A percentile compares a stretch with the other conserved stretches of the same genome.
phyloP scores from a whole-genome alignment of 2,797 vertebrate species.

The Siniperca obscura region DNA sequence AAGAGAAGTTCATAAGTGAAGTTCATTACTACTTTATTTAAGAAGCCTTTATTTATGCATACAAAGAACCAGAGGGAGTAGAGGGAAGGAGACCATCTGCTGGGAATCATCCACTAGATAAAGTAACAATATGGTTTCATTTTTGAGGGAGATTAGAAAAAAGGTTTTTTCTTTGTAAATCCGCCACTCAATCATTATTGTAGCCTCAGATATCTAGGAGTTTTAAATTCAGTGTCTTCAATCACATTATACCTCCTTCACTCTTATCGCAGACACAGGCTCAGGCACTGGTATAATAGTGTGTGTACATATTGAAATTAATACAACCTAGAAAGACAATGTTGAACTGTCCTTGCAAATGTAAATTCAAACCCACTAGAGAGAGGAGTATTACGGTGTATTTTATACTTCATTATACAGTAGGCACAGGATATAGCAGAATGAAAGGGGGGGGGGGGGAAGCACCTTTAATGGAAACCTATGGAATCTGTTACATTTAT shows the following conservation, averaged over 20 bases:
- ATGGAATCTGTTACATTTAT: background rate
- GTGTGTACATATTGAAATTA: constrained; percentile 39
- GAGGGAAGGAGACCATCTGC: background rate
- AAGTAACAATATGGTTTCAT: constrained; percentile 17
- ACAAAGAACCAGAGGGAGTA: constrained; percentile 2
- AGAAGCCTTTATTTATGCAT: constrained; percentile 8
- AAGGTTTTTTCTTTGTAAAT: constrained; percentile 21
- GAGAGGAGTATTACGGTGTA: background rate
- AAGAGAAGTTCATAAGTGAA: background rate
- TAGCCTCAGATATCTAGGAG: constrained; percentile 25
- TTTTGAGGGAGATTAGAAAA: constrained; percentile 30
- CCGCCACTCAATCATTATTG: constrained; percentile 11
- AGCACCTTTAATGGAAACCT: background rate
- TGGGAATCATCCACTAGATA: constrained; percentile 19
- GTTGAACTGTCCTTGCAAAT: constrained; percentile 45
- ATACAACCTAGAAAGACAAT: constrained; percentile 19
- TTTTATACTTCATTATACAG: constrained; percentile 23
- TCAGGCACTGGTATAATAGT: constrained; percentile 2
- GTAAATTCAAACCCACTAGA: constrained; percentile 36
- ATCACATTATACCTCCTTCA: constrained; percentile 26
- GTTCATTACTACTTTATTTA: background rate
- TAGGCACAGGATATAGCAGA: background rate
- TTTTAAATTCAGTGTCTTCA: constrained; percentile 39
- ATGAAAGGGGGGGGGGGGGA: background rate
- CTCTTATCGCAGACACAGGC: constrained; percentile 32